Conservation (phyloP, 1,140 invertebrate species). For the Drosophila asahinai region DNA sequence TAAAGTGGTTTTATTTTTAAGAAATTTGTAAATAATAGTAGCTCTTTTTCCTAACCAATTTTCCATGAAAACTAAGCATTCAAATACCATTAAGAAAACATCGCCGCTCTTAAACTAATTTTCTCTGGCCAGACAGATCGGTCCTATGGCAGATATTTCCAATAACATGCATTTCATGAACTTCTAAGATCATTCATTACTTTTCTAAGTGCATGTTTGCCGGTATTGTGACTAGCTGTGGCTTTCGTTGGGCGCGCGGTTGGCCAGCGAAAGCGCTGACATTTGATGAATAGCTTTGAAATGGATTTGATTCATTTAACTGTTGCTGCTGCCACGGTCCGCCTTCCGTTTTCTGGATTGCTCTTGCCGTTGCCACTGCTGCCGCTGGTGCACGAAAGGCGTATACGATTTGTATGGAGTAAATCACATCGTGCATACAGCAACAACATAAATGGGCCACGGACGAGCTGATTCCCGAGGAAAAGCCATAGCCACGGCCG, state of each 20-base stretch:
- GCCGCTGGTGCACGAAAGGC: slow-evolving; percentile 8
- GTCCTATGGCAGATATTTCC: too few species aligned
- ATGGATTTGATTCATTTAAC: slow-evolving; percentile 81
- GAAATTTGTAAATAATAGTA: too few species aligned
- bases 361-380: slow-evolving; percentile 14
- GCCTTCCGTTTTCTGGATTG: slow-evolving; percentile 36
- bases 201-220: not conserved
- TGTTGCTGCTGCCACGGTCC: slow-evolving; percentile 54
- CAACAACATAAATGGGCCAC: slow-evolving; percentile 30
- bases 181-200: too few species aligned
- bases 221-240: slow-evolving; percentile 30
- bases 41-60: too few species aligned
- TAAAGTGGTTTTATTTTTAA: not conserved
- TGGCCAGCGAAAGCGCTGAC: slow-evolving; percentile 61
- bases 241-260: slow-evolving; percentile 50
- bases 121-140: too few species aligned
- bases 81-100: too few species aligned
- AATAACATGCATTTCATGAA: too few species aligned
- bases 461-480: slow-evolving; percentile 17
- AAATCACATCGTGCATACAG: slow-evolving; percentile 51
- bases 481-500: slow-evolving; percentile 22
- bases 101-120: too few species aligned
- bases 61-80: too few species aligned
- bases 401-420: slow-evolving; percentile 43
- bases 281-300: slow-evolving; percentile 79